Conservation (phyloP, 2,113 vertebrate species). For the Tinamus guttatus region DNA sequence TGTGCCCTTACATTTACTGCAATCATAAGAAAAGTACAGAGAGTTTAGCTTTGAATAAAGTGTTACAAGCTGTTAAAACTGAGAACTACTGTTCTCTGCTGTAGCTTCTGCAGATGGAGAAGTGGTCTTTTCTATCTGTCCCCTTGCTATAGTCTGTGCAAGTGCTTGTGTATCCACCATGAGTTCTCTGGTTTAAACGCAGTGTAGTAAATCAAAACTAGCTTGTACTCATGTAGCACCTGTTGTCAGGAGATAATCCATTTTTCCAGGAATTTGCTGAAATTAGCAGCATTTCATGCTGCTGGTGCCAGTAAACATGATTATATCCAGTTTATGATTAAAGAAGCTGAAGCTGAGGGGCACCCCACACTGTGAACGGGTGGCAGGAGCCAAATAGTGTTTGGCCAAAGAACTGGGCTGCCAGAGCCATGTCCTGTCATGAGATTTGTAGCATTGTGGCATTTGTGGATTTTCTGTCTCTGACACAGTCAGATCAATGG, state of each 20-base stretch:
- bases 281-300: constrained; percentile 22
- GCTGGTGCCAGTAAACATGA: background rate
- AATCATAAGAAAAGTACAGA: background rate
- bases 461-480: background rate
- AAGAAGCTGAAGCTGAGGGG: background rate
- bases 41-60: background rate
- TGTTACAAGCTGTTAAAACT: background rate
- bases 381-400: background rate
- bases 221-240: constrained; percentile 8
- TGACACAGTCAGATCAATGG: background rate
- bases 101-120: background rate
- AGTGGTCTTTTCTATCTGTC: background rate
- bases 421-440: background rate
- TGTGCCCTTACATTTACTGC: background rate
- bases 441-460: background rate
- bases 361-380: background rate
- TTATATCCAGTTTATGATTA: constrained; percentile 29
- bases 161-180: background rate
- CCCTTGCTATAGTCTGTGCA: background rate
- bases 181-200: background rate
- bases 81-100: background rate
- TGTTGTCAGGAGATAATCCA: constrained; percentile 39
- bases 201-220: constrained; percentile 21
- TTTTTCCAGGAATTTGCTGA: constrained; percentile 58
- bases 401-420: background rate